Conservation (phyloP, 2,888 invertebrate species). For the Ephialtes manifestator region DNA sequence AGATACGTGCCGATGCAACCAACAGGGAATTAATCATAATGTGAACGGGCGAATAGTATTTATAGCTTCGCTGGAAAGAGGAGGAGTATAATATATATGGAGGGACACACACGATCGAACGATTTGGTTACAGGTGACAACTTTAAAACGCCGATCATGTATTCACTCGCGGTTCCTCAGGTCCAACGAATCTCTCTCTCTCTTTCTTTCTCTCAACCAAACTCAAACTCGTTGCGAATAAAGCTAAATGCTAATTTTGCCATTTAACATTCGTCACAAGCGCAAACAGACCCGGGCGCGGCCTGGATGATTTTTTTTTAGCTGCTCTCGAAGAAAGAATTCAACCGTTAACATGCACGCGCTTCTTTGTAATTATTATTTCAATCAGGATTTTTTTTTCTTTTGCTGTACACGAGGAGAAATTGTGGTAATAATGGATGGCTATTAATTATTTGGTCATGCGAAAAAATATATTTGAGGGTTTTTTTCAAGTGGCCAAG, state of each 20-base stretch:
- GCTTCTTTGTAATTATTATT: not conserved
- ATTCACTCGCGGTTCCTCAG: slow-evolving; percentile 66
- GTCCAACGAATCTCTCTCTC: no score
- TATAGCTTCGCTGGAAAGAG: slow-evolving; percentile 63
- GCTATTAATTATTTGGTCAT: no score
- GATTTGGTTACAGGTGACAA: slow-evolving; percentile 73
- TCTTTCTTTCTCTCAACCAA: slow-evolving; percentile 35
- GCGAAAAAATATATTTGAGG: no score
- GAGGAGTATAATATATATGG: slow-evolving; percentile 59
- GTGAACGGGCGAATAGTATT: slow-evolving; percentile 56
- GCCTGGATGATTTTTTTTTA: slow-evolving; percentile 51
- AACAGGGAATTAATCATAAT: slow-evolving; percentile 68
- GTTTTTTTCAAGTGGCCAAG: no score
- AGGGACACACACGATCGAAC: slow-evolving; percentile 63
- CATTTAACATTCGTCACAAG: slow-evolving; percentile 76
- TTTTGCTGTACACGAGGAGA: no score
- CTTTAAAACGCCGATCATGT: slow-evolving; percentile 69
- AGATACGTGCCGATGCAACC: slow-evolving; percentile 59
- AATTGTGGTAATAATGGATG: no score
- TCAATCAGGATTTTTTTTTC: not conserved
- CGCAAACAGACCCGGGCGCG: slow-evolving; percentile 14
- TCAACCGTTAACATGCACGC: slow-evolving; percentile 41
- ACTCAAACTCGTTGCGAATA: slow-evolving; percentile 65
- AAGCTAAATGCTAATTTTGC: slow-evolving; percentile 74
- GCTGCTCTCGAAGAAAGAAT: slow-evolving; percentile 33